Percentiles rank a stretch among this genome's conserved stretches.
These are phyloP conservation scores for Lapara coniferarum DNA, from an alignment of 2,888 invertebrate genomes.

Conservation along the genomic window DNA sequence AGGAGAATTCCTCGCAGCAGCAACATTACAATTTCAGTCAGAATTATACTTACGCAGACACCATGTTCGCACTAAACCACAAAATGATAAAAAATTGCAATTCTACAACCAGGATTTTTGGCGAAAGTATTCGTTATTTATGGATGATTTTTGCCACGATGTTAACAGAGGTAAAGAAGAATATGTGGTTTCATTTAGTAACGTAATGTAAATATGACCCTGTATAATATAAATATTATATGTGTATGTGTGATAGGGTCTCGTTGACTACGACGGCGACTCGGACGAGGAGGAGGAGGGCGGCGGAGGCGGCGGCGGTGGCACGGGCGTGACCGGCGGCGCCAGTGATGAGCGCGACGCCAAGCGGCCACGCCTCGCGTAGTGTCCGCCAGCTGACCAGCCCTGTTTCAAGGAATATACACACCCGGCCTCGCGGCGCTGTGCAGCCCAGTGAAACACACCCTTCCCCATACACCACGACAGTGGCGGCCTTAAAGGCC, in stretches of 20 bases:
- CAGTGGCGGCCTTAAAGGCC: background rate
- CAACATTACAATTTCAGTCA: too few relatives aligned
- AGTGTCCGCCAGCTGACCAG: constrained; percentile 67
- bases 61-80: too few relatives aligned
- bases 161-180: too few relatives aligned
- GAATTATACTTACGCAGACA: too few relatives aligned
- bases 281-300: constrained; percentile 96
- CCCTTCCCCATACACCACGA: constrained; percentile 34
- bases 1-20: too few relatives aligned
- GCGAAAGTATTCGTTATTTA: too few relatives aligned
- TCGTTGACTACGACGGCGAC: constrained; percentile 99
- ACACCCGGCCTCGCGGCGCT: constrained; percentile 56
- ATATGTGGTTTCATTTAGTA: too few relatives aligned
- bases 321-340: constrained; percentile 47
- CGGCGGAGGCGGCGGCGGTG: constrained; percentile 78
- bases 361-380: constrained; percentile 90
- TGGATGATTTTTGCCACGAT: too few relatives aligned
- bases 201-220: too few relatives aligned
- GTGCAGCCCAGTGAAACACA: constrained; percentile 56
- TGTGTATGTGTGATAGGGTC: constrained; percentile 83
- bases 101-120: too few relatives aligned
- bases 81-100: too few relatives aligned
- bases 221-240: background rate
- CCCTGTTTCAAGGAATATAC: constrained; percentile 71
- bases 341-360: constrained; percentile 81